A percentile compares a stretch with the other conserved stretches of the same genome.
Evolutionary conservation across 1,140 invertebrate species (phyloP).

Genomic region (Pogonomyrmex californicus): DNA sequence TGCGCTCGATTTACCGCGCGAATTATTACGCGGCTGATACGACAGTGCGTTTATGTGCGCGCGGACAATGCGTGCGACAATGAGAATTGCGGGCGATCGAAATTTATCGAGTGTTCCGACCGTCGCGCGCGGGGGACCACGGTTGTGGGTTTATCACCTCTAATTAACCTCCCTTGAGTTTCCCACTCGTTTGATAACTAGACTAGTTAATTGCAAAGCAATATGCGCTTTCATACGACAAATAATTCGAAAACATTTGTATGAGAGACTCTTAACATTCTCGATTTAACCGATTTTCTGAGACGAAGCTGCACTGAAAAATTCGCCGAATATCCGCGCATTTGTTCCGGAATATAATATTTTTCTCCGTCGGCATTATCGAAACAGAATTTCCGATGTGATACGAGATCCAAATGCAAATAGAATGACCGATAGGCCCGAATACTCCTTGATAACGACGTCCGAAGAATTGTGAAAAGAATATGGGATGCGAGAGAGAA

Average conservation of each 20-base stretch:
- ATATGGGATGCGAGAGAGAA: slow-evolving; percentile 31
- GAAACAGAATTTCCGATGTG: slow-evolving; percentile 16
- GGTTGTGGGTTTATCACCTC: slow-evolving; percentile 19
- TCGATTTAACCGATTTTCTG: neutral
- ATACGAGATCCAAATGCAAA: slow-evolving; percentile 17
- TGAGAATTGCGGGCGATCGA: slow-evolving; percentile 27
- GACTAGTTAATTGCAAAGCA: slow-evolving; percentile 7
- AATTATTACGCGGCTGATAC: slow-evolving; percentile 26
- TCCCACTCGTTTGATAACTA: slow-evolving; percentile 3
- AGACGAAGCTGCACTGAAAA: neutral
- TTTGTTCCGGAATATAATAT: neutral
- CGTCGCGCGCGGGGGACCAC: neutral
- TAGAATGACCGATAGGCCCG: slow-evolving; percentile 46
- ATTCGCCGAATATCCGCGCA: neutral
- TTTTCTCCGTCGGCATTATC: neutral
- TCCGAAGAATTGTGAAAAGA: slow-evolving; percentile 44
- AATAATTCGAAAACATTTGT: neutral
- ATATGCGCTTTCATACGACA: neutral
- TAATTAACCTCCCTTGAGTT: slow-evolving; percentile 39
- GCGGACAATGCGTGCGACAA: neutral
- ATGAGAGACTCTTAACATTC: neutral
- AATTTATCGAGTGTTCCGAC: slow-evolving; percentile 23
- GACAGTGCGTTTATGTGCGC: neutral
- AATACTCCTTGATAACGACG: slow-evolving; percentile 28
- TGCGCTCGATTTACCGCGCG: slow-evolving; percentile 1